These are phyloP conservation scores for Neosalanx taihuensis DNA, from an alignment of 2,797 vertebrate species.

Conservation along the genomic window DNA sequence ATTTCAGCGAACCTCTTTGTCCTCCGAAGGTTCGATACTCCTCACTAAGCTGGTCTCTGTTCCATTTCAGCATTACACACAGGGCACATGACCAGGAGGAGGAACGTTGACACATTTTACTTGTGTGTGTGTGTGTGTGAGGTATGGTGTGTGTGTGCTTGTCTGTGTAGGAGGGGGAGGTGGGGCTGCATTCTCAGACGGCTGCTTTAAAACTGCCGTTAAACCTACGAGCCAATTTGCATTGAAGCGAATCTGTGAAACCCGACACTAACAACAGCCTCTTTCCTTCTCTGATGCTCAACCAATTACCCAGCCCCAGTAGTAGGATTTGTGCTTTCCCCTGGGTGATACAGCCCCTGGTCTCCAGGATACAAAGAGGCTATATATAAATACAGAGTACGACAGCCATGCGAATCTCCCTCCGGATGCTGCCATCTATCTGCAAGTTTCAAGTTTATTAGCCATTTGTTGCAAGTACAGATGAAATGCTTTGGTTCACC, in stretches of 20 bases:
- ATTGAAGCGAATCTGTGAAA: neutral
- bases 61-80: neutral
- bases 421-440: too few species aligned
- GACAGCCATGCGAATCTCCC: neutral
- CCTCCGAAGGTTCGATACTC: neutral
- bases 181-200: neutral
- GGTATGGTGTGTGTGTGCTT: neutral
- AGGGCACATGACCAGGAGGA: neutral
- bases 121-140: neutral
- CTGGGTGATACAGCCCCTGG: constrained; percentile 59
- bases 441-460: too few species aligned
- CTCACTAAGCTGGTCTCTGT: neutral
- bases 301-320: constrained; percentile 57
- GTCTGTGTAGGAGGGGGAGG: constrained; percentile 1
- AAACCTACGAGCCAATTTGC: constrained; percentile 10
- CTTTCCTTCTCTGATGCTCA: constrained; percentile 52
- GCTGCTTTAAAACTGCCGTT: constrained; percentile 6
- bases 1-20: neutral
- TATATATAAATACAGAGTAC: constrained; percentile 58
- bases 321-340: constrained; percentile 63
- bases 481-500: too few species aligned
- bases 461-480: too few species aligned
- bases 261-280: constrained; percentile 7
- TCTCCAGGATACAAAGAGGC: constrained; percentile 63
- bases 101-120: neutral